Evolutionary conservation across 2,113 vertebrate genomes (phyloP), one percentile per base, ranked within the genome.

Genomic region (Channa argus): DNA sequence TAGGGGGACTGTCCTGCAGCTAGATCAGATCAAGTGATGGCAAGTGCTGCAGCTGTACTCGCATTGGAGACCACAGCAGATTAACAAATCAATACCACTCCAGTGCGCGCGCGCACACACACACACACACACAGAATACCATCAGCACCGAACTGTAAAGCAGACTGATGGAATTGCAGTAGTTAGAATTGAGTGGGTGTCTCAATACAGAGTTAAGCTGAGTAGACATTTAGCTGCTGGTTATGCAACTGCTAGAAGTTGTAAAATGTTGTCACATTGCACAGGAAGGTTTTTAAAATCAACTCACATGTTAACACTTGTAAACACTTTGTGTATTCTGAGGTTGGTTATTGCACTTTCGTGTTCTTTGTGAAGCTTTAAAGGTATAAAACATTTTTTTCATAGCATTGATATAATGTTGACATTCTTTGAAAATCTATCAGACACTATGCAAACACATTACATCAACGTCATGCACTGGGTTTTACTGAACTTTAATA

Each of bases 1-100:
- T 55, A 75, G 84, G 82, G 91, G 78, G 86, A 87, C 77, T 81
- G 69, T 63, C 71, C 64, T 74, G 79, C 73, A 79, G 76, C 61
- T 14, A 53, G 74, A 84, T 85, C 62, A 66, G 88, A 87, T 92
- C 87, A 66, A 84, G 85, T 92, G 87, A 83, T 87, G 80, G 84
- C 49, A 47, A 89, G 77, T 66, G 34, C 86, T 88, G 91, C 89
- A 90, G 89, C 85, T 65, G 84, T 79, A 86, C 84, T 85, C 71
- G 8, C 65, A 81, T 83, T 91, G 90, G 90, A 90, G 71, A 90
- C 86, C 79, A 63, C 89, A 91, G 88, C 88, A 86, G 87, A 90
- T 92, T 90, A 88, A 70, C 65, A 54, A 77, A 91, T 92, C 90
- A 72, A 92, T 91, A 86, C 9, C 15, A 70, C 74, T 39, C 73